These are phyloP conservation scores for Clivina fossor DNA, from an alignment of 2,888 invertebrate species.

Conservation along the genomic window DNA sequence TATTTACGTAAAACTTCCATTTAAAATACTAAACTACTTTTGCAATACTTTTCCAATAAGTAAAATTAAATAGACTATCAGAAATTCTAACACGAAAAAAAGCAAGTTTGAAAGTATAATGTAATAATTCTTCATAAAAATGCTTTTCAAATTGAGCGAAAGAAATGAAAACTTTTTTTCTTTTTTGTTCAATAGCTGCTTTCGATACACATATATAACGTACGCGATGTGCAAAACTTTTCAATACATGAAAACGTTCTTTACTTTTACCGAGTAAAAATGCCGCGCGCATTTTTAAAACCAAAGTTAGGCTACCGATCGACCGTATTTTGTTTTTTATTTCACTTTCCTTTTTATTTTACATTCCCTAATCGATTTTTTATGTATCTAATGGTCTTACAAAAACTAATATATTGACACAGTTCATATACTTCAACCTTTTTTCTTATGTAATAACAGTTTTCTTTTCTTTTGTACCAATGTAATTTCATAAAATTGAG, in stretches of 20 bases:
- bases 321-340: background rate
- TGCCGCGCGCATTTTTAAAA: constrained; percentile 2
- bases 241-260: constrained; percentile 20
- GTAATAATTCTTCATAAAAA: constrained; percentile 8
- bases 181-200: background rate
- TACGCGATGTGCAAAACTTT: constrained; percentile 8
- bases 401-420: background rate
- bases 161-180: constrained; percentile 4
- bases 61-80: too few relatives aligned
- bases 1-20: too few relatives aligned
- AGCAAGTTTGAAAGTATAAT: background rate
- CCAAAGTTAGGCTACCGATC: constrained; percentile 17
- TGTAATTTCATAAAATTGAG: too few relatives aligned
- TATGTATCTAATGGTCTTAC: background rate
- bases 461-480: too few relatives aligned
- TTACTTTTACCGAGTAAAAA: constrained; percentile 1
- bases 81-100: too few relatives aligned
- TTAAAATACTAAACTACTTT: too few relatives aligned
- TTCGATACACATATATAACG: constrained; percentile 4
- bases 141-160: constrained; percentile 5
- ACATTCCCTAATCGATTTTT: background rate
- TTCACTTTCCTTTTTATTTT: background rate
- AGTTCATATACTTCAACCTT: too few relatives aligned
- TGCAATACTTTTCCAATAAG: too few relatives aligned
- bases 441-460: too few relatives aligned